Evolutionary conservation across 2,113 vertebrate species (phyloP), one percentile per base, ranked within the genome.

Genomic region (Pontoporia blainvillei): DNA sequence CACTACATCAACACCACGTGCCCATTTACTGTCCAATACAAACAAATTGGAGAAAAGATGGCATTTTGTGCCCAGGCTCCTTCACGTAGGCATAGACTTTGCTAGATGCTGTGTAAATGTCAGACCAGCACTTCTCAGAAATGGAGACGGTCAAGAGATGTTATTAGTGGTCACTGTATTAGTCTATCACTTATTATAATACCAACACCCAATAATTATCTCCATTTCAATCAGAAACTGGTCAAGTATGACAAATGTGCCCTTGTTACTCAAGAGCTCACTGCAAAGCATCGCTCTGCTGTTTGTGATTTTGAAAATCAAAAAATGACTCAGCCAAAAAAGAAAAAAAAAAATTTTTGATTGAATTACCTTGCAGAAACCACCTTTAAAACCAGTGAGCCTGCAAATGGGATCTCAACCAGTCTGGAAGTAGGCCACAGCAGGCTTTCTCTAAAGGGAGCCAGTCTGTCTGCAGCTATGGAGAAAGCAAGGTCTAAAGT

Each of bases 351-450:
- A 14, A 78, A 76, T 91, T n/a, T 39, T 93, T 91, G 72, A 94
- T 89, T 79, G 91, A 87, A 95, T 79, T 86, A 76, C 69, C 75
- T 95, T 97, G 49, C 49, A 96, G 91, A 97, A 95, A 94, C 44
- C 75, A 93, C 86, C 94, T 97, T 93, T 79, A 91, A 94, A 90
- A 93, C 44, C 59, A 86, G 52, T 31, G 36, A 95, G 78, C 67
- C 39, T 83, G 6, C 52, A 86, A 73, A 71, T 44, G 54, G 67
- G 36, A 88, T 67, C 78, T 84, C 82, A 72, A 54, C 49, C 34
- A 36, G 39, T 27, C 67, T 88, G 64, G 92, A 96, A 93, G 67
- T n/a, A 20, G 12, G 44, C 73, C 62, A 34, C n/a, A 18, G 83
- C 0, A 94, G 73, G 23, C 39, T 97, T 93, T 94, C 57, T 66